A percentile compares a stretch with the other conserved stretches of the same genome.
phyloP scores from a whole-genome alignment of 2,888 invertebrate species.

The Halictus quadricinctus region DNA sequence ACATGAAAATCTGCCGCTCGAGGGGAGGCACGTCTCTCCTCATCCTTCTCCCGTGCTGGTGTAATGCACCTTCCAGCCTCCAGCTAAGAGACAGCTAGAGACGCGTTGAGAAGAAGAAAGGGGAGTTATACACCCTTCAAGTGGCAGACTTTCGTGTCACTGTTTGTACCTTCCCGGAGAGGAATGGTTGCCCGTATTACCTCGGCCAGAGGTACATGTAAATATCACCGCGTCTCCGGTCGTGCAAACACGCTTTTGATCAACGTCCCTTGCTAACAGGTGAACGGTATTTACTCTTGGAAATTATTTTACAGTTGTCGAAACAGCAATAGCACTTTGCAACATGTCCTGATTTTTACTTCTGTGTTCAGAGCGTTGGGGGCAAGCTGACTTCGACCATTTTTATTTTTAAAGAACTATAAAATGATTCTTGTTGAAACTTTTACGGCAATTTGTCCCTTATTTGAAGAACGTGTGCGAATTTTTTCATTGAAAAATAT shows the following conservation, averaged over 20 bases:
- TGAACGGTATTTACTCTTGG: background rate
- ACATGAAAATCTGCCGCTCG: slow-evolving; percentile 20
- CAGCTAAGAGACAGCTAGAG: slow-evolving; percentile 14
- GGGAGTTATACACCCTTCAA: slow-evolving; percentile 14
- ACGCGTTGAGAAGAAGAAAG: slow-evolving; percentile 20
- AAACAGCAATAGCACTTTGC: background rate
- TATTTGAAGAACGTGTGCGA: too few species aligned
- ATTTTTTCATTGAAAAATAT: too few species aligned
- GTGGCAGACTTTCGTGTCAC: slow-evolving; percentile 16
- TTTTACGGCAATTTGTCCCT: too few species aligned
- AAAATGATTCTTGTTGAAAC: too few species aligned
- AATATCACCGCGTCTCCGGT: background rate
- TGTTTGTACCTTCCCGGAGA: background rate
- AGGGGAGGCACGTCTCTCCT: slow-evolving; percentile 15
- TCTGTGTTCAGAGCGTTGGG: too few species aligned
- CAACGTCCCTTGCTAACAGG: background rate
- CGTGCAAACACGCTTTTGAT: background rate
- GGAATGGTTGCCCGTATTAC: background rate
- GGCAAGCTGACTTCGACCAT: too few species aligned
- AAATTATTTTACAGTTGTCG: background rate
- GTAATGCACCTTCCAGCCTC: slow-evolving; percentile 17
- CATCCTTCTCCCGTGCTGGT: background rate
- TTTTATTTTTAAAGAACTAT: too few species aligned
- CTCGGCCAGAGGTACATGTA: background rate
- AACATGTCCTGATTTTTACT: background rate